Evolutionary conservation across 2,113 vertebrate species (phyloP).

Genomic region (Chascanopsetta lugubris): DNA sequence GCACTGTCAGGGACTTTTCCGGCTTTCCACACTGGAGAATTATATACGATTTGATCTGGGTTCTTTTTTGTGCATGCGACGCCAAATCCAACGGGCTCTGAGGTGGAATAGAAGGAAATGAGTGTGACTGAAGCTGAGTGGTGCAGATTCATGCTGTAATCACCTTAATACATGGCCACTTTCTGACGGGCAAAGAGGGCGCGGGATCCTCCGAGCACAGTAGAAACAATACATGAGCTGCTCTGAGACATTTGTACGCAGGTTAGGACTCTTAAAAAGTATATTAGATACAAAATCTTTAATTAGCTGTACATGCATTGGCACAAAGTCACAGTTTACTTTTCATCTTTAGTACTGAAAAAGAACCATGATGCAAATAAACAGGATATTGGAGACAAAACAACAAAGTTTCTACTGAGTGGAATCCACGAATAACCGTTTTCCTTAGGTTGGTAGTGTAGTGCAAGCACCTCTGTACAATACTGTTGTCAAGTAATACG

Average conservation of each 20-base stretch:
- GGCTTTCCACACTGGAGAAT: constrained; percentile 34
- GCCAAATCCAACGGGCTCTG: constrained; percentile 29
- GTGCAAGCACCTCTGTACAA: constrained; percentile 32
- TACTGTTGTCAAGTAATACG: constrained; percentile 42
- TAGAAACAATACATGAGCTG: not conserved
- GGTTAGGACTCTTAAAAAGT: constrained; percentile 7
- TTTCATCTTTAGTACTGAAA: constrained; percentile 39
- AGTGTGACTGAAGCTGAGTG: constrained; percentile 21
- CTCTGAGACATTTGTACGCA: not conserved
- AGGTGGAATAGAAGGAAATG: constrained; percentile 5
- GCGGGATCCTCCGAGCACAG: not conserved
- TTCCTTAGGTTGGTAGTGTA: constrained; percentile 2
- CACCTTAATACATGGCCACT: not conserved
- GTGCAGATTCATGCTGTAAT: constrained; percentile 15
- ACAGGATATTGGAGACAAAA: not conserved
- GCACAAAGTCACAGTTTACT: constrained; percentile 51
- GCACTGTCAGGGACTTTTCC: constrained; percentile 51
- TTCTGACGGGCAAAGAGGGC: not conserved
- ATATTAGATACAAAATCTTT: constrained; percentile 55
- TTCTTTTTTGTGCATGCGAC: constrained; percentile 31
- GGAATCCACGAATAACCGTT: not conserved
- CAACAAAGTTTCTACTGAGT: constrained; percentile 9
- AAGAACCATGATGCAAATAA: constrained; percentile 39
- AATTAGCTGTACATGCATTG: constrained; percentile 65
- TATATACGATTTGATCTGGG: constrained; percentile 47